Percentiles rank a stretch among this genome's conserved stretches.
phyloP scores from a whole-genome alignment of 2,888 invertebrate species.

The Hirtodrosophila confusa region DNA sequence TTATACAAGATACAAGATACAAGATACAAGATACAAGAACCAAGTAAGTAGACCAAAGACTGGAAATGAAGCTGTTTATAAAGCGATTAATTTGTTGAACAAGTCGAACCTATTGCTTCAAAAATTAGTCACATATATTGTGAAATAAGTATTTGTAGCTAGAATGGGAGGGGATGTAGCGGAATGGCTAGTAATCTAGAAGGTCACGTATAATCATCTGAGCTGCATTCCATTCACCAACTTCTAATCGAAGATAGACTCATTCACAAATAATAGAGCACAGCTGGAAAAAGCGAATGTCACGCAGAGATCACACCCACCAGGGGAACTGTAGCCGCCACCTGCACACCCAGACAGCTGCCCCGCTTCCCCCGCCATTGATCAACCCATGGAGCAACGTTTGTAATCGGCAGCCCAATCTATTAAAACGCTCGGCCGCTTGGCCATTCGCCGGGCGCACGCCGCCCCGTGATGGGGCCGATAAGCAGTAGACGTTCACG shows the following conservation, averaged over 20 bases:
- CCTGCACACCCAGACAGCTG: background rate
- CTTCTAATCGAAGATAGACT: slow-evolving; percentile 3
- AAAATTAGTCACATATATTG: too few relatives aligned
- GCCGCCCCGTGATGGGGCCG: slow-evolving; percentile 21
- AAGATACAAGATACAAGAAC: too few relatives aligned
- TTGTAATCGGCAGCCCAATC: slow-evolving; percentile 25
- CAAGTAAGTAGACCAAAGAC: too few relatives aligned
- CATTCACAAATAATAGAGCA: slow-evolving; percentile 14
- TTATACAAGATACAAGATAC: too few relatives aligned
- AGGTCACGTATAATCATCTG: background rate
- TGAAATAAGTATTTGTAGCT: too few relatives aligned
- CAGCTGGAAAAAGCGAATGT: slow-evolving; percentile 7
- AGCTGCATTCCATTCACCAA: background rate
- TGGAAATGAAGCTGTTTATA: too few relatives aligned
- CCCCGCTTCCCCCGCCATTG: background rate
- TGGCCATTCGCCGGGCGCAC: slow-evolving; percentile 16
- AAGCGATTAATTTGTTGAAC: too few relatives aligned
- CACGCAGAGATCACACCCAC: slow-evolving; percentile 35
- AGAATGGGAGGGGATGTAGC: too few relatives aligned
- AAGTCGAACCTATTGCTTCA: too few relatives aligned
- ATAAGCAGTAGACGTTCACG: slow-evolving; percentile 36
- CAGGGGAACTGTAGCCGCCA: slow-evolving; percentile 9
- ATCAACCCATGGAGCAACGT: slow-evolving; percentile 17
- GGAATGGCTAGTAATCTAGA: too few relatives aligned
- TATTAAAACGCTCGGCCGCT: background rate